phyloP scores from a whole-genome alignment of 1,140 invertebrate genomes.

The Trichomalopsis sarcophagae region DNA sequence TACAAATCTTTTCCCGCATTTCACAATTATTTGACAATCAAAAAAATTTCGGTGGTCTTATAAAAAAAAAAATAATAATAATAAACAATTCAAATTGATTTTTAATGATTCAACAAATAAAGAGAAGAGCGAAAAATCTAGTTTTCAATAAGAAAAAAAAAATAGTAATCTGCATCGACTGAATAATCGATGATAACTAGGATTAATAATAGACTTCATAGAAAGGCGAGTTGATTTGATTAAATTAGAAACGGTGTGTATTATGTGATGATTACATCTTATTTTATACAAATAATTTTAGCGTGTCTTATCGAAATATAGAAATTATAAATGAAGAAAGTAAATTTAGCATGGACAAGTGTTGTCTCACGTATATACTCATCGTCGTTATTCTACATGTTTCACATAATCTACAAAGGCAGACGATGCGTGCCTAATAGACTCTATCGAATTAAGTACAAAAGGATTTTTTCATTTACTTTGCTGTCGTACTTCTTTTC shows the following conservation, averaged over 20 bases:
- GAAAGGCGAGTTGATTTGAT: constrained; percentile 15
- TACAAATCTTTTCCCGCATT: not conserved
- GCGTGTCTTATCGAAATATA: constrained; percentile 29
- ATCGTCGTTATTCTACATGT: constrained; percentile 48
- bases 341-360: constrained; percentile 30
- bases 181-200: not conserved
- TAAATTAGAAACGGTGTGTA: constrained; percentile 5
- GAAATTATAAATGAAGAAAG: constrained; percentile 39
- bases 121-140: not conserved
- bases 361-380: constrained; percentile 19
- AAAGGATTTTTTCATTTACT: constrained; percentile 32
- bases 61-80: not conserved
- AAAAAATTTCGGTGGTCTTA: not conserved
- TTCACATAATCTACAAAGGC: constrained; percentile 45
- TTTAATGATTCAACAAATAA: not conserved
- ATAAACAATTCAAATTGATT: constrained; percentile 16
- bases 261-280: constrained; percentile 27
- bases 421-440: constrained; percentile 46
- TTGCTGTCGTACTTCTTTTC: constrained; percentile 18
- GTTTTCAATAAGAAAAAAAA: not conserved
- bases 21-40: not conserved
- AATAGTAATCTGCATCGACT: not conserved
- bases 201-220: not conserved
- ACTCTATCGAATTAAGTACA: constrained; percentile 52
- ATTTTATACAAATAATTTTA: not conserved